Conservation (phyloP, 2,113 vertebrate genomes). For the Helogale parvula region DNA sequence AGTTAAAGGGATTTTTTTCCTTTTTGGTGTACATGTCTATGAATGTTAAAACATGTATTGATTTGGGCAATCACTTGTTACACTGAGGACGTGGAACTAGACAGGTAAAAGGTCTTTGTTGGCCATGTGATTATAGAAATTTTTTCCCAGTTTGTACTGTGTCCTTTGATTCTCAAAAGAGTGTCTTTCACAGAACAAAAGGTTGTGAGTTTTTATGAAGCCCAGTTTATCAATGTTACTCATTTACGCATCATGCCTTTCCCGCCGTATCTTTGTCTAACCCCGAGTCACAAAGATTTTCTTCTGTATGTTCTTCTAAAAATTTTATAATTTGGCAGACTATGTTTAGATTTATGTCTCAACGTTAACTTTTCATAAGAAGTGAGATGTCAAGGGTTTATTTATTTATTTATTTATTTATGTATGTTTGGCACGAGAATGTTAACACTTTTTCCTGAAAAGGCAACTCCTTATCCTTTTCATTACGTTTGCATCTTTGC, state of each 20-base stretch:
- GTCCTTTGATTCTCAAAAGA: not conserved
- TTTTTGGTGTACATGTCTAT: not conserved
- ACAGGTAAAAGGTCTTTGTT: not conserved
- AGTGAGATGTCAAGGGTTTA: accelerated
- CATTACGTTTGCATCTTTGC: not conserved
- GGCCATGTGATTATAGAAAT: not conserved
- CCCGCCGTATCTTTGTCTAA: not conserved
- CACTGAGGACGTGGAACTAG: not conserved
- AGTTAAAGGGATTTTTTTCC: not conserved
- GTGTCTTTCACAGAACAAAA: not conserved
- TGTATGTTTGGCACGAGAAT: not conserved
- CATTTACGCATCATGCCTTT: not conserved
- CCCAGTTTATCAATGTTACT: not conserved
- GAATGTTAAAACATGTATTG: not conserved
- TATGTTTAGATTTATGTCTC: not conserved
- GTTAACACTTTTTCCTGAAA: not conserved
- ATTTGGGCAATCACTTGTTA: not conserved
- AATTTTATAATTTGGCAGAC: not conserved
- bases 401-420: not conserved
- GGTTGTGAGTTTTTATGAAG: not conserved
- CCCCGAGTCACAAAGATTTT: not conserved
- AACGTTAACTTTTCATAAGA: not conserved
- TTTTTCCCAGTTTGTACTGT: not conserved
- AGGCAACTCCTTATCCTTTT: not conserved
- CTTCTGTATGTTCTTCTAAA: not conserved